Conservation (phyloP, 2,888 invertebrate species). For the Drosophila recens region DNA sequence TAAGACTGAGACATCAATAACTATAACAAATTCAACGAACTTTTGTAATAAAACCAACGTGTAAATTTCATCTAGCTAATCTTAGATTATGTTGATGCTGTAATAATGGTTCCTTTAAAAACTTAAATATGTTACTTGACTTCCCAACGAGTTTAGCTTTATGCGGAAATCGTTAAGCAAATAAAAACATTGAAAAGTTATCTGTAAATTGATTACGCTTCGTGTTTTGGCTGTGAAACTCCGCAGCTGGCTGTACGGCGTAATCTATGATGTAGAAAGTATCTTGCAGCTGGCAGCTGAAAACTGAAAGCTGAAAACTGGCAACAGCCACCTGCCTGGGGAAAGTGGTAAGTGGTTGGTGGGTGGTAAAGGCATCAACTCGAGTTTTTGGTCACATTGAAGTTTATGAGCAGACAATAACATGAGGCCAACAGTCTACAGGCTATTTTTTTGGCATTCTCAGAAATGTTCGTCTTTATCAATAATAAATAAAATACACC, state of each 20-base stretch:
- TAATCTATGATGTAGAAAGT: constrained; percentile 21
- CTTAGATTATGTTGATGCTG: not conserved
- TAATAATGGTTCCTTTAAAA: constrained; percentile 3
- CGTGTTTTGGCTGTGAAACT: constrained; percentile 10
- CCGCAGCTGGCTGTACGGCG: constrained; percentile 20
- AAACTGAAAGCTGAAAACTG: not conserved
- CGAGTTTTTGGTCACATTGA: not conserved
- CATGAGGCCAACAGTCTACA: constrained; percentile 9
- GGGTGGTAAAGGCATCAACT: not conserved
- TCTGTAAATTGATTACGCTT: constrained; percentile 18
- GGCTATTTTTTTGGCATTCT: constrained; percentile 17
- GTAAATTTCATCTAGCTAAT: not conserved
- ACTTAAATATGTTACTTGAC: not conserved
- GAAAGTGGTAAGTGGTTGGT: not conserved
- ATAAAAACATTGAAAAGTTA: constrained; percentile 10
- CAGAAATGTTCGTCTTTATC: constrained; percentile 25
- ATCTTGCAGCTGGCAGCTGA: constrained; percentile 3
- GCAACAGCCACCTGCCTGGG: constrained; percentile 8
- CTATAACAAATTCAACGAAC: not conserved
- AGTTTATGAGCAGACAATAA: constrained; percentile 23
- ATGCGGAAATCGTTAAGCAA: not conserved
- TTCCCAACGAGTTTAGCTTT: constrained; percentile 1
- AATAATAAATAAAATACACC: constrained; percentile 19
- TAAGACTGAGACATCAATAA: not conserved
- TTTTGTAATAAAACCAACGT: not conserved